Percentiles rank a stretch among this genome's conserved stretches.
These are phyloP conservation scores for Muscicapa striata DNA, from an alignment of 2,797 vertebrate species.

Conservation along the genomic window DNA sequence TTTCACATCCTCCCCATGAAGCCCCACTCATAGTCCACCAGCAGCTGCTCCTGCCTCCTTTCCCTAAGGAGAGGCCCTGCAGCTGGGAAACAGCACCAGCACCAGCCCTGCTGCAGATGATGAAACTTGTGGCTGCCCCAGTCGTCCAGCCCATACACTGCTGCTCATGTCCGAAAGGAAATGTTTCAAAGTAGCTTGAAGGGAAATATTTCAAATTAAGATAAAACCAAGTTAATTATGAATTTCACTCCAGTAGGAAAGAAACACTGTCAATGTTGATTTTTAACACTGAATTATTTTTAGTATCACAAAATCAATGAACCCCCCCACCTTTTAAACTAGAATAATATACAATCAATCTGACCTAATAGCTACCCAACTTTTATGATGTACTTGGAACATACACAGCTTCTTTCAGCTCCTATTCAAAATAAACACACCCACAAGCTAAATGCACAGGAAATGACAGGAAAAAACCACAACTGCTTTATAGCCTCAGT, in stretches of 20 bases:
- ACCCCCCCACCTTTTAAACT: rapidly evolving
- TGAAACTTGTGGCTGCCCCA: neutral
- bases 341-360: neutral
- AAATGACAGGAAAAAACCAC: neutral
- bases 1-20: neutral
- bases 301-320: neutral
- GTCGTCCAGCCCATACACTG: neutral
- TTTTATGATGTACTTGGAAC: neutral
- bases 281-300: neutral
- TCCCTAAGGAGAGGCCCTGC: neutral
- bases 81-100: neutral
- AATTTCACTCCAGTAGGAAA: neutral
- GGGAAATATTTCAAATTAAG: neutral
- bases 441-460: neutral
- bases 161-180: neutral
- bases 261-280: neutral
- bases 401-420: neutral
- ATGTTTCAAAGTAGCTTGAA: neutral
- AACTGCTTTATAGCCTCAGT: neutral
- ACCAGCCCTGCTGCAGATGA: neutral
- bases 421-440: neutral
- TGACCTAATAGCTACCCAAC: neutral
- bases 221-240: neutral
- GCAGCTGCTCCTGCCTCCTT: neutral
- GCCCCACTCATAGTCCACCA: rapidly evolving